Conservation (phyloP, 2,888 invertebrate species). For the Leucozona laternaria region DNA sequence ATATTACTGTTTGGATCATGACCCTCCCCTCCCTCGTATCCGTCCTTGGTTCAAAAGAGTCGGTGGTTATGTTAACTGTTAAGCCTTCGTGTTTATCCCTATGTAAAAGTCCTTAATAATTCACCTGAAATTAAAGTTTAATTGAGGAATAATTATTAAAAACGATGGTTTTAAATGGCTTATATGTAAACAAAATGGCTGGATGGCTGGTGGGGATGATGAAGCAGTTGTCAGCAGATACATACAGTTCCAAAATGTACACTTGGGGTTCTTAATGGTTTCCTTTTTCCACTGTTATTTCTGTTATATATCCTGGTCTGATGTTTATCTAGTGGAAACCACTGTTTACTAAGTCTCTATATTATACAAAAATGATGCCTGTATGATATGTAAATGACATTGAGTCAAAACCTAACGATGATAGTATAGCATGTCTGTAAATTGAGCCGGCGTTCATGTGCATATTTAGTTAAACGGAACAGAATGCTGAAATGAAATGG, state of each 20-base stretch:
- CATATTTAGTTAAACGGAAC: slow-evolving; percentile 11
- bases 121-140: slow-evolving; percentile 42
- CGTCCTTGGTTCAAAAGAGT: background rate
- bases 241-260: background rate
- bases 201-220: background rate
- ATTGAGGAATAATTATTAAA: slow-evolving; percentile 64
- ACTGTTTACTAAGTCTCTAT: slow-evolving; percentile 38
- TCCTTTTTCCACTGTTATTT: background rate
- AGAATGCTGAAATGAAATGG: slow-evolving; percentile 26
- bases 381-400: slow-evolving; percentile 28
- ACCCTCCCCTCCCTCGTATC: background rate
- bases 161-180: slow-evolving; percentile 48
- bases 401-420: slow-evolving; percentile 5
- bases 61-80: slow-evolving; percentile 24
- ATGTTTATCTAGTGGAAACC: slow-evolving; percentile 42
- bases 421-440: slow-evolving; percentile 2
- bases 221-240: background rate
- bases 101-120: slow-evolving; percentile 22
- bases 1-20: background rate
- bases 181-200: background rate
- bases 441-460: slow-evolving; percentile 31
- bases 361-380: slow-evolving; percentile 12
- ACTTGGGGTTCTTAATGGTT: slow-evolving; percentile 6
- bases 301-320: slow-evolving; percentile 4
- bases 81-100: slow-evolving; percentile 39